These are phyloP conservation scores for Thunnus maccoyii DNA, from an alignment of 2,113 vertebrate genomes.

Conservation along the genomic window DNA sequence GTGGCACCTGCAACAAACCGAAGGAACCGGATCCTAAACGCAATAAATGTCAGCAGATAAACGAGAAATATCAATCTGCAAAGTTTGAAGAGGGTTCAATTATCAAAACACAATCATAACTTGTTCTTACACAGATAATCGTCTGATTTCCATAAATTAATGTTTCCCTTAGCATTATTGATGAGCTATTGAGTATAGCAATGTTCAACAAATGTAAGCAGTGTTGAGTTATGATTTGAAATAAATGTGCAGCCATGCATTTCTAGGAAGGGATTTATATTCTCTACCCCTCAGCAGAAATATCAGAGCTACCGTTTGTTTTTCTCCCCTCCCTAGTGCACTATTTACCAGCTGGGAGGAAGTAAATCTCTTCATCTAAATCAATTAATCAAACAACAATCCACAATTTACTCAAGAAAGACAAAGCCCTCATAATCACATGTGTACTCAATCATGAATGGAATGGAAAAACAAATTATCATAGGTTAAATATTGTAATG, in stretches of 20 bases:
- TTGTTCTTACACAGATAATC: conserved; percentile 64
- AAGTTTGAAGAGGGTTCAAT: conserved; percentile 42
- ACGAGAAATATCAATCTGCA: conserved; percentile 38
- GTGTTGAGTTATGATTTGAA: conserved; percentile 70
- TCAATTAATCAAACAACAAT: conserved; percentile 77
- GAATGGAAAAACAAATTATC: conserved; percentile 23
- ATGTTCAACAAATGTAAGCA: conserved; percentile 70
- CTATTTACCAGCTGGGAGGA: conserved; percentile 77
- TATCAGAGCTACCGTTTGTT: conserved; percentile 74
- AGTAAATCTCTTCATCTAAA: conserved; percentile 73
- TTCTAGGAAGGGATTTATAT: conserved; percentile 71
- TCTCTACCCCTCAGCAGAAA: conserved; percentile 76
- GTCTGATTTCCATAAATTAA: conserved; percentile 69
- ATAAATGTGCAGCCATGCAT: conserved; percentile 76
- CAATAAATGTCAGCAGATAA: conserved; percentile 38
- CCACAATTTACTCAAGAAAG: conserved; percentile 50
- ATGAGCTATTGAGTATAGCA: conserved; percentile 46
- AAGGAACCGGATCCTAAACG: conserved; percentile 24
- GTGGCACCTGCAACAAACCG: conserved; percentile 21
- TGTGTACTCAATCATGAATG: conserved; percentile 27
- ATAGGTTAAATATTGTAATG: conserved; percentile 24
- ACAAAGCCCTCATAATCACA: conserved; percentile 32
- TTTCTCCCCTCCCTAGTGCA: conserved; percentile 64
- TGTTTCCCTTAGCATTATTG: conserved; percentile 61
- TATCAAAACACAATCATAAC: conserved; percentile 61